Evolutionary conservation across 2,888 invertebrate genomes (phyloP).

Genomic region (Athetis lepigone): DNA sequence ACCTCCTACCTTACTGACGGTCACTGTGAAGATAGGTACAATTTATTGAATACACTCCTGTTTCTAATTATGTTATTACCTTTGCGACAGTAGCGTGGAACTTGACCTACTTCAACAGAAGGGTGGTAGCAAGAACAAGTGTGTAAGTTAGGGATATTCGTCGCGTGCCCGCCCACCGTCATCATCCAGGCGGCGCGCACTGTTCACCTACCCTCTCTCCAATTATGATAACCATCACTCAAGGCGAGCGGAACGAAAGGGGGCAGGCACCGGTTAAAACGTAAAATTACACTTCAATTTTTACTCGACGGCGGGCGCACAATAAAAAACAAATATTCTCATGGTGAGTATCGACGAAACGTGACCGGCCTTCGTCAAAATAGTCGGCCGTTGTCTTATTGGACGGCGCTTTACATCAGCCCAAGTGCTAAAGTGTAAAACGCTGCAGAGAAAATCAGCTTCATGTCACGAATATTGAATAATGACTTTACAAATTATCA

Average conservation of each 20-base stretch:
- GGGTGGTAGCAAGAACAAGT: constrained; percentile 56
- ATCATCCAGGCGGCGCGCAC: constrained; percentile 79
- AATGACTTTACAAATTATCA: constrained; percentile 85
- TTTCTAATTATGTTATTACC: constrained; percentile 15
- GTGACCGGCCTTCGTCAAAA: constrained; percentile 91
- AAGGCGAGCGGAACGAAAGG: constrained; percentile 90
- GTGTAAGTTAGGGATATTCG: constrained; percentile 70
- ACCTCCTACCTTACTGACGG: constrained; percentile 73
- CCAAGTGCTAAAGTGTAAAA: constrained; percentile 90
- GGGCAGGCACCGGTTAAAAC: constrained; percentile 90
- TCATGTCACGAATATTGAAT: constrained; percentile 89
- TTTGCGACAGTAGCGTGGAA: constrained; percentile 17
- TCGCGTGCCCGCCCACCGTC: constrained; percentile 82
- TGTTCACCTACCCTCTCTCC: constrained; percentile 88
- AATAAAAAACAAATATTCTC: constrained; percentile 91
- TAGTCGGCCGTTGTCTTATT: constrained; percentile 88
- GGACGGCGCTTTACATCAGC: constrained; percentile 86
- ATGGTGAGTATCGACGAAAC: constrained; percentile 90
- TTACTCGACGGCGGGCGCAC: constrained; percentile 87
- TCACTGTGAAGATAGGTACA: constrained; percentile 39
- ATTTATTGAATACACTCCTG: constrained; percentile 14
- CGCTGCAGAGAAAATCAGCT: constrained; percentile 87
- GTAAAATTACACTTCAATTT: constrained; percentile 90
- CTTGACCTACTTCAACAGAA: constrained; percentile 51
- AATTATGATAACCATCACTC: constrained; percentile 91